A percentile compares a stretch with the other conserved stretches of the same genome.
Evolutionary conservation across 1,140 invertebrate species (phyloP).

Genomic region (Euborellia annulipes): DNA sequence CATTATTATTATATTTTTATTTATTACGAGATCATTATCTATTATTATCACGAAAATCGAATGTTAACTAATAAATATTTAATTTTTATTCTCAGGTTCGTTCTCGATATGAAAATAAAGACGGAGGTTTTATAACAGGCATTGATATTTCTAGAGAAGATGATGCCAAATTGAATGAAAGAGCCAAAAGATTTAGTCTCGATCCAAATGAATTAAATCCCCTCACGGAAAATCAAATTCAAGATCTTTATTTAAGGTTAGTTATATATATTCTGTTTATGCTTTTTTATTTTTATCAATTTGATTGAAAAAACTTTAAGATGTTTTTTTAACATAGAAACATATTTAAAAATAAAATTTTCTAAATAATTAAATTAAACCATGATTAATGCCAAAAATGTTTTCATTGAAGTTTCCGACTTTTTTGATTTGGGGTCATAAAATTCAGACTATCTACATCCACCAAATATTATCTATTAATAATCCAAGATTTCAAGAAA

Average conservation of each 20-base stretch:
- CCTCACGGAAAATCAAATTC: slow-evolving; percentile 37
- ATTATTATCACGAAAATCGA: no score
- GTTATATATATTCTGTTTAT: not conserved
- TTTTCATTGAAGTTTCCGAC: no score
- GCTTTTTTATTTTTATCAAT: no score
- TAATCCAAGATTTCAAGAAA: no score
- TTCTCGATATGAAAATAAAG: slow-evolving; percentile 25
- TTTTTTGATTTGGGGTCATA: no score
- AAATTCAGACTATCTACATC: no score
- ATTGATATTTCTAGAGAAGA: slow-evolving; percentile 44
- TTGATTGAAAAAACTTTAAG: no score
- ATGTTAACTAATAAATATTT: no score
- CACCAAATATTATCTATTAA: no score
- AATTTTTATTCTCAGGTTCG: slow-evolving; percentile 9
- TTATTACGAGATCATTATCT: no score
- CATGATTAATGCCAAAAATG: not conserved
- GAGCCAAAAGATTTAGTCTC: slow-evolving; percentile 52
- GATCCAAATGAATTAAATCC: slow-evolving; percentile 33
- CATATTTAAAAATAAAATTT: not conserved
- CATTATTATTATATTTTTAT: no score
- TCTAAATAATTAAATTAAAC: not conserved
- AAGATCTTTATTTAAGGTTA: slow-evolving; percentile 42
- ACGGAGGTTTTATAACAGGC: slow-evolving; percentile 34
- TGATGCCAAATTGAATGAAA: slow-evolving; percentile 42
- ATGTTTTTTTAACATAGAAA: no score